phyloP scores from a whole-genome alignment of 2,888 invertebrate species.

The Helleia helle region DNA sequence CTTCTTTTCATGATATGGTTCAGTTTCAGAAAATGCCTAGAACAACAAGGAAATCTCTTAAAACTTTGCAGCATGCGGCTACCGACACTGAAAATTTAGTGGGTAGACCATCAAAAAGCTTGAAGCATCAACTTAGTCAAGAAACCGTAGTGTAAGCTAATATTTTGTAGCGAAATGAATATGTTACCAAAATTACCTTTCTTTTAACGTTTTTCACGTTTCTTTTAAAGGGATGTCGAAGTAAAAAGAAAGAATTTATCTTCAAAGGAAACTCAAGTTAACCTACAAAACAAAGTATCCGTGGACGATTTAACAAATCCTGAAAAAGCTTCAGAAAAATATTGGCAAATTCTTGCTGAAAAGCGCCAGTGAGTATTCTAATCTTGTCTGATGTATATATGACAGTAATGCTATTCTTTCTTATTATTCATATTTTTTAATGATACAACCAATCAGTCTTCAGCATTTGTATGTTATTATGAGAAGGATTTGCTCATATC shows the following conservation, averaged over 20 bases:
- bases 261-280: conserved; percentile 77
- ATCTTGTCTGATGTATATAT: too few relatives aligned
- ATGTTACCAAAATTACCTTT: neutral
- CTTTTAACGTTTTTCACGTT: too few relatives aligned
- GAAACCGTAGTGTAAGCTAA: conserved; percentile 62
- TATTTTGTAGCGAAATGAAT: neutral
- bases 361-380: conserved; percentile 71
- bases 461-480: too few relatives aligned
- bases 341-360: conserved; percentile 85
- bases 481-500: too few relatives aligned
- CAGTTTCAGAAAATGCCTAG: conserved; percentile 69
- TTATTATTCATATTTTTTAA: too few relatives aligned
- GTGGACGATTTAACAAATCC: conserved; percentile 81
- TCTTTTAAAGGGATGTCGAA: conserved; percentile 47
- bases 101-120: conserved; percentile 72
- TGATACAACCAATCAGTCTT: too few relatives aligned
- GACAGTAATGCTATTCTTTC: too few relatives aligned
- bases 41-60: conserved; percentile 79
- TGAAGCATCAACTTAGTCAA: conserved; percentile 65
- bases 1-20: too few relatives aligned
- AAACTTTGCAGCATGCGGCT: conserved; percentile 81
- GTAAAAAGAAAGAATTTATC: conserved; percentile 62
- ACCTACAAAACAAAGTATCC: conserved; percentile 70
- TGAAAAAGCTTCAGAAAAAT: conserved; percentile 79
- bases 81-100: conserved; percentile 84